Evolutionary conservation across 1,140 invertebrate species (phyloP).

Genomic region (Drosophila lacteicornis): DNA sequence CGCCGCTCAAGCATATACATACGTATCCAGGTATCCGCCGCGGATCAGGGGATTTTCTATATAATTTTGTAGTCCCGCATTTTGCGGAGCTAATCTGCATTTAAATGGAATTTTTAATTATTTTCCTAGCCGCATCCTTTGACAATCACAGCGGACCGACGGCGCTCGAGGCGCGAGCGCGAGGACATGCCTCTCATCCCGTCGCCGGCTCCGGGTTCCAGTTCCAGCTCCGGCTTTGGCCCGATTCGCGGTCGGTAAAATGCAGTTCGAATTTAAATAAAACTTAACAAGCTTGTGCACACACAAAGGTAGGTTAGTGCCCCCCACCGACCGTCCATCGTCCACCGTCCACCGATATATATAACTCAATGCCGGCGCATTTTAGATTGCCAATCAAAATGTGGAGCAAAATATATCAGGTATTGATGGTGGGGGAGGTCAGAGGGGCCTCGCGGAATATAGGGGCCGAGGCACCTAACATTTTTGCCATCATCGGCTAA

Average conservation of each 20-base stretch:
- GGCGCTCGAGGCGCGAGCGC: constrained; percentile 29
- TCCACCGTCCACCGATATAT: not conserved
- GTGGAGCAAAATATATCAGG: constrained; percentile 59
- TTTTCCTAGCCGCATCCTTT: constrained; percentile 78
- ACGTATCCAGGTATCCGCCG: not conserved
- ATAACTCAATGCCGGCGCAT: constrained; percentile 40
- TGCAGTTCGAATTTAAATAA: constrained; percentile 83
- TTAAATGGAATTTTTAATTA: constrained; percentile 84
- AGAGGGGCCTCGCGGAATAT: not conserved
- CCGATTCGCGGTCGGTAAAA: constrained; percentile 60
- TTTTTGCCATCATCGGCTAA: constrained; percentile 77
- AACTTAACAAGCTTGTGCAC: constrained; percentile 67
- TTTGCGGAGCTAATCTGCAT: constrained; percentile 80
- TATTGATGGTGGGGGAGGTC: not conserved
- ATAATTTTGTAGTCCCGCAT: constrained; percentile 73
- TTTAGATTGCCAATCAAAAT: constrained; percentile 83
- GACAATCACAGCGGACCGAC: constrained; percentile 70
- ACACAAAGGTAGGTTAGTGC: constrained; percentile 37
- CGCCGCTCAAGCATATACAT: constrained; percentile 18
- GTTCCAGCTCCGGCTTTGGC: constrained; percentile 5
- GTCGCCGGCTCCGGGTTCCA: not conserved
- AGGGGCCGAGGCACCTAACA: constrained; percentile 62
- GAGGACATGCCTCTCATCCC: constrained; percentile 16
- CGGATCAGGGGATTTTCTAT: constrained; percentile 51
- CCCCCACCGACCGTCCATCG: not conserved